phyloP scores from a whole-genome alignment of 2,888 invertebrate species.

The Meliscaeva auricollis region DNA sequence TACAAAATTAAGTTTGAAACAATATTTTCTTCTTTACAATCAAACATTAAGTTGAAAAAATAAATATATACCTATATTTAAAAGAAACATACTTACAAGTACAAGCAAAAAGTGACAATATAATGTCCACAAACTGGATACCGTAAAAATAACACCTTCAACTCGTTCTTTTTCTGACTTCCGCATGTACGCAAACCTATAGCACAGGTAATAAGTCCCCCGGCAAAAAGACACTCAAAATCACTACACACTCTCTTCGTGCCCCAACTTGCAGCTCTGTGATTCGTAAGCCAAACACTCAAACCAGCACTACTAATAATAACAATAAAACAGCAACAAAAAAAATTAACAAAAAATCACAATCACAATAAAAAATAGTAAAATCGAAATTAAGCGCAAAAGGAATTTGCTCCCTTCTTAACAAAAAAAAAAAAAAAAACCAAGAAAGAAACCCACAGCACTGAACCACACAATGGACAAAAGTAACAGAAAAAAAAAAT shows the following conservation, averaged over 20 bases:
- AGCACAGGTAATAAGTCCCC: slow-evolving; percentile 17
- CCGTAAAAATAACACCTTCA: slow-evolving; percentile 18
- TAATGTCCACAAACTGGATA: not conserved
- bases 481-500: slow-evolving; percentile 45
- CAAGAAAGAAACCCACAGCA: slow-evolving; percentile 51
- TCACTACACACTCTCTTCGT: not conserved
- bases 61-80: not conserved
- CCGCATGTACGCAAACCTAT: not conserved
- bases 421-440: not conserved
- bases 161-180: slow-evolving; percentile 12
- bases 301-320: slow-evolving; percentile 32
- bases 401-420: slow-evolving; percentile 66
- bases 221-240: slow-evolving; percentile 14
- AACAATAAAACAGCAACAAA: slow-evolving; percentile 10
- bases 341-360: slow-evolving; percentile 40
- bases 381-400: slow-evolving; percentile 67
- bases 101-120: slow-evolving; percentile 2
- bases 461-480: slow-evolving; percentile 70
- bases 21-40: too few relatives aligned
- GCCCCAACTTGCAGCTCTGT: not conserved
- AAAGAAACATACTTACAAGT: not conserved
- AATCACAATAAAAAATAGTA: slow-evolving; percentile 67
- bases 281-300: slow-evolving; percentile 16
- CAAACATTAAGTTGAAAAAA: not conserved
- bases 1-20: too few relatives aligned